Evolutionary conservation across 2,888 invertebrate genomes (phyloP), one percentile per base, ranked within the genome.

Genomic region (Liopterus haemorrhoidalis): DNA sequence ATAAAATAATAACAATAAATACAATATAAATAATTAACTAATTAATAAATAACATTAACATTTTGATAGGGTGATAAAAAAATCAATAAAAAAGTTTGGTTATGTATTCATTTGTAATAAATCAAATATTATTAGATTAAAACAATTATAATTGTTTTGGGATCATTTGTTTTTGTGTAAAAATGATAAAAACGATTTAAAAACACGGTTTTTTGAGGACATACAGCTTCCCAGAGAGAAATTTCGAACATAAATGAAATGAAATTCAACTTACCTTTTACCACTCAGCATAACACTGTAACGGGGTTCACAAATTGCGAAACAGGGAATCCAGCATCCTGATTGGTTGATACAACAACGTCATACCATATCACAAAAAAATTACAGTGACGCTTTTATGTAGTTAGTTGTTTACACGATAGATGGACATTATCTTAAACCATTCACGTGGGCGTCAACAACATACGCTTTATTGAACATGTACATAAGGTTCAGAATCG

Each of bases 251-350:
- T 67, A 67, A 68, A 68, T 68, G 67, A 67, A 63, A 67, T 68
- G 67, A 68, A 68, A 67, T 68, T 67, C 65, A 67, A 68, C 68
- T 62, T 68, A 68, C 68, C 67, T 67, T 64, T 61, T 65, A 66
- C 32, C 65, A 67, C 67, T 67, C 67, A 63, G 65, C 64, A 65
- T 32, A 63, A 64, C 64, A 65, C 61, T 62, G 63, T 64, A 64
- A 64, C 67, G 68, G 69, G 69, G 68, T 65, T 65, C 63, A 61
- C 65, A 62, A 57, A 59, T 55, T 59, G 57, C 55, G 61, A 62
- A 65, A 62, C 67, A 68, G 62, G 68, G 68, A 63, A 66, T 59
- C 58, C 59, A 52, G 57, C 55, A 39, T 54, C 57, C 59, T 57
- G 62, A 68, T 69, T 69, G 68, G 69, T 57, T 57, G 58, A 54